Percentiles rank a stretch among this genome's conserved stretches.
Conservation (phyloP, 2,797 vertebrate species). For the Oreochromis grahami region DNA sequence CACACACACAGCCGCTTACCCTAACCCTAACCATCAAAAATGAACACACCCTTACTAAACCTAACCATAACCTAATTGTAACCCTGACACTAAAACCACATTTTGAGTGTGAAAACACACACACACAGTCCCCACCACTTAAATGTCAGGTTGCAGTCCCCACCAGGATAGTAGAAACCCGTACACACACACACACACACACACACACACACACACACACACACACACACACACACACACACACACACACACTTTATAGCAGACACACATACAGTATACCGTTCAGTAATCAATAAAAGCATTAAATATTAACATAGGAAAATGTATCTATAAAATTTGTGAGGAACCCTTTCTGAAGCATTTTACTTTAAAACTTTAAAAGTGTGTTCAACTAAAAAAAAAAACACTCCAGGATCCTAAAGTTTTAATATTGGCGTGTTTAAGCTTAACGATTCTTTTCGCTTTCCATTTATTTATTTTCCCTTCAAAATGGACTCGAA, state of each 20-base stretch:
- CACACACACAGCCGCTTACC: too few relatives aligned
- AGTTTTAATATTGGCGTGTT: conserved; percentile 24
- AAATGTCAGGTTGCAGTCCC: too few relatives aligned
- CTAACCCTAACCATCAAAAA: too few relatives aligned
- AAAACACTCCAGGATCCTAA: background rate
- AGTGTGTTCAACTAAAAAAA: conserved; percentile 4
- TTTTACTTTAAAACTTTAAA: conserved; percentile 5
- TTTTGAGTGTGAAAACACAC: too few relatives aligned
- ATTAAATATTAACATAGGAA: conserved; percentile 60
- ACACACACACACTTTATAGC: conserved; percentile 2
- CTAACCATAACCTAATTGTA: too few relatives aligned
- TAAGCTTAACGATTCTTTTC: conserved; percentile 33
- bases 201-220: too few relatives aligned
- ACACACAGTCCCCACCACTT: too few relatives aligned
- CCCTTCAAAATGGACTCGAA: conserved; percentile 9
- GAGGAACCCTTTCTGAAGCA: conserved; percentile 15
- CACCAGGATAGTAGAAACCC: too few relatives aligned
- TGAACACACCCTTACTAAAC: too few relatives aligned
- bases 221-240: background rate
- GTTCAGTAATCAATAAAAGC: conserved; percentile 34
- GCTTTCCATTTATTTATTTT: background rate
- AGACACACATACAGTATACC: conserved; percentile 1
- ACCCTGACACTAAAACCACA: too few relatives aligned
- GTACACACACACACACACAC: too few relatives aligned
- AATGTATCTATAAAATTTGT: conserved; percentile 30